Conservation (phyloP, 2,888 invertebrate genomes). For the Heliconius ismenius region DNA sequence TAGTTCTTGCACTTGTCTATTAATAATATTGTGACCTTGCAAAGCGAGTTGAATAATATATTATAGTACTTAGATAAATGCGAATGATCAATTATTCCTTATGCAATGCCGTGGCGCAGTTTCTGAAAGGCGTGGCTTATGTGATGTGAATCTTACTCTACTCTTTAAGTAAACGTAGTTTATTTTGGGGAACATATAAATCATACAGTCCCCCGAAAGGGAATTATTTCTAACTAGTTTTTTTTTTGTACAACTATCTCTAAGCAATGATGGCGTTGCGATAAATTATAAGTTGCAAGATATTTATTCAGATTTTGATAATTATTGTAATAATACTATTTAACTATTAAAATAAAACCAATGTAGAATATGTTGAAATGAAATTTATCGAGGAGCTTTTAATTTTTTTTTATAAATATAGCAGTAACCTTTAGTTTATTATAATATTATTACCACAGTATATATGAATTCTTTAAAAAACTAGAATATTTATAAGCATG, state of each 20-base stretch:
- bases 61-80: constrained; percentile 9
- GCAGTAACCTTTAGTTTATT: too few relatives aligned
- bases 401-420: too few relatives aligned
- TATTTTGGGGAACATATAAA: not conserved
- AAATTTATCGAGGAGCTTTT: too few relatives aligned
- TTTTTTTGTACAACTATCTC: not conserved
- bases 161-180: not conserved
- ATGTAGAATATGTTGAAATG: not conserved
- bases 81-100: constrained; percentile 1
- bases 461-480: too few relatives aligned
- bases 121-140: not conserved
- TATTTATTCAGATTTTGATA: too few relatives aligned
- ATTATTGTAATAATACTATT: not conserved
- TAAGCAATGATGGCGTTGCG: not conserved
- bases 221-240: too few relatives aligned
- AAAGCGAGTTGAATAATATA: constrained; percentile 24
- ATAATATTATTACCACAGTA: too few relatives aligned
- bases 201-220: not conserved
- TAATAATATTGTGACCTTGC: constrained; percentile 33
- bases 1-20: not conserved
- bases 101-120: constrained; percentile 4
- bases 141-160: not conserved
- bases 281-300: too few relatives aligned
- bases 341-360: not conserved
- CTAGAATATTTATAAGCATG: too few relatives aligned